Conservation (phyloP, 2,888 invertebrate genomes). For the Archips xylosteana region DNA sequence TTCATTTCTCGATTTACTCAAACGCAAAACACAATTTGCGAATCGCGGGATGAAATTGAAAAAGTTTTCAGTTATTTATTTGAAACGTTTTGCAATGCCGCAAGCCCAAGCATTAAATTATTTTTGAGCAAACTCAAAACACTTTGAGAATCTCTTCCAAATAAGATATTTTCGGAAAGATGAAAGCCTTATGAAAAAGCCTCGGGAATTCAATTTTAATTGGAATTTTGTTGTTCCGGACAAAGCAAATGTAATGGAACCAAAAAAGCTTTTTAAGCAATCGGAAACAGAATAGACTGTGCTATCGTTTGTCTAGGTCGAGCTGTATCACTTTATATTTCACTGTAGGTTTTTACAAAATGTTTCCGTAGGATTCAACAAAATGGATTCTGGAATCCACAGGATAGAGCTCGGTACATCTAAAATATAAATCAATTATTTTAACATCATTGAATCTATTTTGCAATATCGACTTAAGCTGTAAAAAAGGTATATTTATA, state of each 20-base stretch:
- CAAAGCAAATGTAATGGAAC: slow-evolving; percentile 26
- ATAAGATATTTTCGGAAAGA: slow-evolving; percentile 45
- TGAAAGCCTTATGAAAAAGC: slow-evolving; percentile 35
- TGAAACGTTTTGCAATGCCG: slow-evolving; percentile 70
- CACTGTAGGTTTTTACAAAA: not conserved
- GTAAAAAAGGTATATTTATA: no score
- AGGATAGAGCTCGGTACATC: not conserved
- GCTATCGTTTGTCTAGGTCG: not conserved
- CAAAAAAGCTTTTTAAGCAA: slow-evolving; percentile 13
- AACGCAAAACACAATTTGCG: slow-evolving; percentile 83
- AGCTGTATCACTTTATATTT: not conserved
- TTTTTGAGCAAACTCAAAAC: slow-evolving; percentile 67
- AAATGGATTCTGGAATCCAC: not conserved
- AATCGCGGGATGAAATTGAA: slow-evolving; percentile 81
- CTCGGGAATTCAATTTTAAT: slow-evolving; percentile 33
- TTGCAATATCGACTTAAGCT: no score
- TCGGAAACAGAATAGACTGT: not conserved
- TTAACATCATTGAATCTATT: no score
- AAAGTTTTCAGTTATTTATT: slow-evolving; percentile 84
- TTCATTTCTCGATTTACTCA: slow-evolving; percentile 81
- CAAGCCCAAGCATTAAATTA: slow-evolving; percentile 71
- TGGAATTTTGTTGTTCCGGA: slow-evolving; percentile 28
- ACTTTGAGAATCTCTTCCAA: slow-evolving; percentile 50
- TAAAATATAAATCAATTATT: no score
- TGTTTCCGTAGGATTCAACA: not conserved